Base-by-base conservation (phyloP, 1,140 invertebrate species). In the Drosophila erecta region DNA sequence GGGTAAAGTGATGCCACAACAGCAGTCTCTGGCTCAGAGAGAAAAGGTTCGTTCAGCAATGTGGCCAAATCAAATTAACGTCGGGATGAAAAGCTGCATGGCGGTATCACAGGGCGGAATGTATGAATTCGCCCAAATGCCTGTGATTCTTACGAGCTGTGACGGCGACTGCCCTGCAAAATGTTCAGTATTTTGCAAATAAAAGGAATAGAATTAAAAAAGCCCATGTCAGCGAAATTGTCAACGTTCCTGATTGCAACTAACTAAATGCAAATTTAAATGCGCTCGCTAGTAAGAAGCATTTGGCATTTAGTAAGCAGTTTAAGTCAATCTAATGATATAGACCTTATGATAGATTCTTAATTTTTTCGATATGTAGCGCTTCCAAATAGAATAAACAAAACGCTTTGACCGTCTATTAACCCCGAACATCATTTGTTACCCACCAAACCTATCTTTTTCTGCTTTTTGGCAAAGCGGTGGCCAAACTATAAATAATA, bases 401-500 rank as follows among this genome's bases (percentile, higher is more conserved):
- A 40, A 57, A n/a, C 37, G 59, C 35, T 59, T 67, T 71, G 49
- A 65, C 14, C 30, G 47, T 60, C 72, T 71, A 85, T 83, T 84
- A 84, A 67, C 81, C 81, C 47, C 38, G 8, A 60, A 43, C 15
- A 67, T 73, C 81, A 84, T 86, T 84, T 81, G 81, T 81, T 86
- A 71, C 40, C 53, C 49, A 17, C 20, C 15, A 10, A 69, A 61
- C 27, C 38, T 41, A 75, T 65, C 53, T 38, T 14, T 57, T 43
- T 27, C 20, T n/a, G n/a, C n/a, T n/a, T n/a, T n/a, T n/a, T 30
- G 55, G 46, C 30, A 27, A 49, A 64, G 41, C 24, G 43, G 59
- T 49, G 74, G 59, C 47, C 66, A 75, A 85, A 86, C 81, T 85
- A 85, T 86, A 86, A 85, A 85, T 85, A 85, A 85, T 85, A 72